Base-by-base conservation (phyloP, 2,797 vertebrate genomes). In the Aratinga solstitialis region DNA sequence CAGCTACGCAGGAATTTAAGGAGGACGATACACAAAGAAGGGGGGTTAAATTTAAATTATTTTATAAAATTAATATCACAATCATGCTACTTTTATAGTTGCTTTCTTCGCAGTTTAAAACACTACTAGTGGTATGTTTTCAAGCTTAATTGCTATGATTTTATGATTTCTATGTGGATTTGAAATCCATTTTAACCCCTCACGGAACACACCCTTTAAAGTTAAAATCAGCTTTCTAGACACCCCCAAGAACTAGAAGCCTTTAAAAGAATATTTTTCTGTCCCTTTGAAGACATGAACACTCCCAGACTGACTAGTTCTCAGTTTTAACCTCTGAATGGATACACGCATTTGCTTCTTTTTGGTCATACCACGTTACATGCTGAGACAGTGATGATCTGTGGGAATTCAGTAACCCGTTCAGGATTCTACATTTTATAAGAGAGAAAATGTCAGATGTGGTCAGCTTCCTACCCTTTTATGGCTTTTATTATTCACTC, bases 391-490 rank as follows among this genome's bases (percentile, higher is more conserved):
- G 75, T 77, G 95, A 94, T 5, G 6, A 77, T 92, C 93, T 80
- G 80, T 94, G 88, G 91, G 93, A 96, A 96, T 92, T 94, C 50
- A 89, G 83, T 50, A 94, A 91, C 91, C 56, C 24, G 8, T 80
- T 89, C 42, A 38, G 74, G 95, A 94, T 96, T 94, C 65, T 59
- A 66, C 78, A 19, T 94, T 96, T 92, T 89, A 80, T 84, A 94
- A 51, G 73, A 75, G 24, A 79, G 62, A 86, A 94, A 93, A 94
- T 84, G 84, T 94, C 92, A 96, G 89, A 82, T 84, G 87, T 91
- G 96, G 95, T 92, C 96, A 96, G 84, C 76, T 91, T 87, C 59
- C 92, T 84, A 69, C 54, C 74, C 94, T 93, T 96, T 96, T 93
- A 96, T 45, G 63, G 82, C 47, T 67, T 97, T 95, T 95, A 90